Evolutionary conservation across 2,888 invertebrate species (phyloP).

Genomic region (Brachynemurus nebulosus): DNA sequence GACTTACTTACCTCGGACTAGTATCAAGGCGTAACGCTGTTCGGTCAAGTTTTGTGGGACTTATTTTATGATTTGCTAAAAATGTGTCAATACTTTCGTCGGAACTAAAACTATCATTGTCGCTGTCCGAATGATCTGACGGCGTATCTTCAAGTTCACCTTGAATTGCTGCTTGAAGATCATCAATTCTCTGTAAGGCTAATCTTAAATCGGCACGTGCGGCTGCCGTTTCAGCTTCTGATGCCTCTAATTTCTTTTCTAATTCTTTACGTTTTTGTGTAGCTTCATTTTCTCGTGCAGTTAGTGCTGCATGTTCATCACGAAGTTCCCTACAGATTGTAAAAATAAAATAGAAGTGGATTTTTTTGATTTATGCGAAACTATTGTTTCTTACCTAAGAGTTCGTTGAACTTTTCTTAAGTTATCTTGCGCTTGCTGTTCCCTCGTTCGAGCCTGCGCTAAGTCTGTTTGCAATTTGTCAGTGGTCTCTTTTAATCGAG

Average conservation of each 20-base stretch:
- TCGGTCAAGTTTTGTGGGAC: conserved; percentile 26
- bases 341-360: background rate
- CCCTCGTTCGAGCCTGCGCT: conserved; percentile 51
- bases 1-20: conserved; percentile 10
- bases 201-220: conserved; percentile 70
- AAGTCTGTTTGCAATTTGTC: conserved; percentile 63
- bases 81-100: conserved; percentile 51
- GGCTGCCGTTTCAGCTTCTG: conserved; percentile 55
- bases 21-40: conserved; percentile 29
- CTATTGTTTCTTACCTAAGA: conserved; percentile 32
- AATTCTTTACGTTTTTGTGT: conserved; percentile 58
- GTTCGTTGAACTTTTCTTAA: conserved; percentile 59
- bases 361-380: background rate
- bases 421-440: conserved; percentile 64
- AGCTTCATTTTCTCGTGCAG: conserved; percentile 62
- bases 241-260: conserved; percentile 56
- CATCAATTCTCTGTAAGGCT: conserved; percentile 79
- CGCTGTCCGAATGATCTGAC: conserved; percentile 51
- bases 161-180: conserved; percentile 84
- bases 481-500: conserved; percentile 54
- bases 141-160: conserved; percentile 61
- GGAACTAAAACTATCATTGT: conserved; percentile 50
- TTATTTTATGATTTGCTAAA: conserved; percentile 44
- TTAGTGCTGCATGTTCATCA: conserved; percentile 59
- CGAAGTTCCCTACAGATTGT: conserved; percentile 46